Evolutionary conservation across 1,140 invertebrate genomes (phyloP), one percentile per base, ranked within the genome.

Genomic region (Halesus radiatus): DNA sequence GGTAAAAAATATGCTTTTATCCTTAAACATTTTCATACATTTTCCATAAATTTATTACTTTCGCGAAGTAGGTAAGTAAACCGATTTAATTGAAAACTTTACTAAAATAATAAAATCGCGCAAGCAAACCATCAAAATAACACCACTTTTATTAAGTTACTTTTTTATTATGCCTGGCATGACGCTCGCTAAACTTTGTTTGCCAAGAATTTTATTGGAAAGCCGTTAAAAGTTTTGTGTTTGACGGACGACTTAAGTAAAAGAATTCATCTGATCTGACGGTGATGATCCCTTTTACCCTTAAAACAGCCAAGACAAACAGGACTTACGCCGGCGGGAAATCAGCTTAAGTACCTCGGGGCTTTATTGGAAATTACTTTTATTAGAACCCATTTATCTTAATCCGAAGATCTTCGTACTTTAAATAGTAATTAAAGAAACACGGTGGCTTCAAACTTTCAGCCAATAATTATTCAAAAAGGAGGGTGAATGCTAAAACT

Each of bases 141-240:
- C 37, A 18, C 37, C 66, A 70, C 16, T 66, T 81, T 81, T 64
- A 81, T 78, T 62, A 68, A 53, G 50, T 22, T 74, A 81, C 58
- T 81, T 81, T 79, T 76, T 75, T 81, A 75, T 78, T 75, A 29
- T 56, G n/a, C 68, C 62, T 58, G 13, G 23, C 29, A 81, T 58
- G 72, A 72, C 56, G 50, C 66, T 72, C 68, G 45, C 66, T 73
- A 22, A 79, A 81, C 58, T 81, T 81, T 78, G 73, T 70, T 79
- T 58, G 62, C 68, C 50, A 78, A 78, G 60, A 72, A 78, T 78
- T 81, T 81, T 81, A 81, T 81, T 79, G 76, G 76, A 81, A 74
- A 56, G 58, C 60, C 72, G 76, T 81, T 75, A 78, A 81, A 78
- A 45, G 60, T 75, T 78, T 74, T 66, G 10, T 50, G 70, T 78